Evolutionary conservation across 1,140 invertebrate species (phyloP), one percentile per base, ranked within the genome.

Genomic region (Ips typographus): DNA sequence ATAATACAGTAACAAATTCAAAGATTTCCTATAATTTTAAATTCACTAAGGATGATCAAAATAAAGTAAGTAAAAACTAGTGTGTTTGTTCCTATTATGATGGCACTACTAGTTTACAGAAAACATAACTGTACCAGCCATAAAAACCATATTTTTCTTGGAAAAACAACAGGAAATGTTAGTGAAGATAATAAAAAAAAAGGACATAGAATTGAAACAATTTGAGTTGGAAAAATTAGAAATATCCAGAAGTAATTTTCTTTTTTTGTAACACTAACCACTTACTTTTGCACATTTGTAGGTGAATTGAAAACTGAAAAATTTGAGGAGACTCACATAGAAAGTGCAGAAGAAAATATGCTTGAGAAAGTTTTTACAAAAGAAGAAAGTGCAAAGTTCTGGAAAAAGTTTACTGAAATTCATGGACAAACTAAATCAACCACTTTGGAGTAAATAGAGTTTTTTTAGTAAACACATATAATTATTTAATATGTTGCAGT

Each of bases 191-290:
- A n/a, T 76, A 38, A 55, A 73, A 47, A 74, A 73, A 42, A 76
- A 76, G 66, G 74, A 76, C 55, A 72, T 53, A 49, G 74, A 75
- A 70, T 67, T 76, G 7, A 58, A 73, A 44, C 72, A 76, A 63
- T 72, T 75, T 71, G 57, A 71, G 49, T 70, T 72, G 69, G 75
- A 76, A 71, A 72, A 74, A 44, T 72, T 74, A 43, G 52, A 63
- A 59, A 72, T 76, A 56, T 69, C 73, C 22, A 71, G 73, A 71
- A 53, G 75, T 76, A 59, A 58, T 58, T 4, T 65, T 49, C 36
- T 49, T 49, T 49, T 49, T 49, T 49, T 2, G 44, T 8, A 49
- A 49, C 2, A 49, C 1, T 6, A 8, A 49, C 7, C 1, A 49
- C 22, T 55, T 3, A 36, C 7, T 63, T 1, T 69, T 69, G 36